phyloP scores from a whole-genome alignment of 64 coral and sea anemone genomes.

The Dendrophyllia cribrosa region DNA sequence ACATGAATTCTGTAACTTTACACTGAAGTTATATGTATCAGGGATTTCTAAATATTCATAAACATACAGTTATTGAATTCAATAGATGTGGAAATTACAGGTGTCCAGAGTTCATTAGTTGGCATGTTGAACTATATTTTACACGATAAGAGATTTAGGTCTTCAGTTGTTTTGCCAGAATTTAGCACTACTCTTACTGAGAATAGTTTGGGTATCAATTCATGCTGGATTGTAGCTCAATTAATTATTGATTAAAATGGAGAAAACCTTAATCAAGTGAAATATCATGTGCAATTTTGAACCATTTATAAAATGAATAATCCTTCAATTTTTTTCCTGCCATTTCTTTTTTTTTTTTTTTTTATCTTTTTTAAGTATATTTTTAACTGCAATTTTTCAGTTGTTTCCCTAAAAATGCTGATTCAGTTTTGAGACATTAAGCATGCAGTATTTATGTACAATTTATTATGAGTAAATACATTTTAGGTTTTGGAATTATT shows the following conservation, averaged over 20 bases:
- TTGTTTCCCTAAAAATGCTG: not conserved
- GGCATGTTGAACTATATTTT: no score
- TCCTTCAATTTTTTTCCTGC: not conserved
- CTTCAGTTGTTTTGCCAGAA: not conserved
- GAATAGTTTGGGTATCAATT: not conserved
- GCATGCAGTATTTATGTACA: constrained; percentile 40
- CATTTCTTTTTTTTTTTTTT: not conserved
- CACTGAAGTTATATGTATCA: no score
- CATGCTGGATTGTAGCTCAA: not conserved
- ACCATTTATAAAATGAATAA: not conserved
- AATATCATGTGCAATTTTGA: not conserved
- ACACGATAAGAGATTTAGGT: no score
- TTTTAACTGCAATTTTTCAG: not conserved
- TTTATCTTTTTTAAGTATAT: not conserved
- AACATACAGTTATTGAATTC: no score
- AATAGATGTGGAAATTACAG: no score
- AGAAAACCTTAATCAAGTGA: not conserved
- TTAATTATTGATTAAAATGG: constrained; percentile 19
- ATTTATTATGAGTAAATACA: not conserved
- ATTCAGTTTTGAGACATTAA: not conserved
- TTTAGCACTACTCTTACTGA: not conserved
- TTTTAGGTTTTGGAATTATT: not conserved
- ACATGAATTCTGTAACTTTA: no score
- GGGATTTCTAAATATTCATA: no score
- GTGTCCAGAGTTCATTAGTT: no score